These are phyloP conservation scores for Zosterops borbonicus DNA, from an alignment of 2,113 vertebrate species.

Conservation along the genomic window DNA sequence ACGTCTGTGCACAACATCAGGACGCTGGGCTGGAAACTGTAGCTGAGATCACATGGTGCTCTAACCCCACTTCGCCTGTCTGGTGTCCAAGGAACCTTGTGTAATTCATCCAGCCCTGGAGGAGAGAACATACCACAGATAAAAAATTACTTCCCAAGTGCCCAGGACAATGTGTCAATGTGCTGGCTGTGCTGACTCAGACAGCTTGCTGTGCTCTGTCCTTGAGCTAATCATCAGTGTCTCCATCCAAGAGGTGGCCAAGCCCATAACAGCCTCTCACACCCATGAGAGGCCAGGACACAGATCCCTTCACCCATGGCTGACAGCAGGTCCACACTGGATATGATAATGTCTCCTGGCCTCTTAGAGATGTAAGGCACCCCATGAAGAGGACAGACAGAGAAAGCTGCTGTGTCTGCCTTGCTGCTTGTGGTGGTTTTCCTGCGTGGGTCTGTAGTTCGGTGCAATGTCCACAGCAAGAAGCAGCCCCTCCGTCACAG, in stretches of 20 bases:
- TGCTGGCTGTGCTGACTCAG: neutral
- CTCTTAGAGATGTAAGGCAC: neutral
- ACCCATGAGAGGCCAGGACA: neutral
- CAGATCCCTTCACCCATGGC: neutral
- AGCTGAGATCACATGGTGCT: neutral
- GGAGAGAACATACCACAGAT: neutral
- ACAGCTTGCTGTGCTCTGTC: neutral
- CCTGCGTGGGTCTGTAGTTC: neutral
- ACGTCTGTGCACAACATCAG: neutral
- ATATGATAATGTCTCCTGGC: neutral
- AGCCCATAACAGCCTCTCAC: neutral
- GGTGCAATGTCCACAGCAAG: accelerated
- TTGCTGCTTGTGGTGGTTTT: neutral
- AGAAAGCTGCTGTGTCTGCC: neutral
- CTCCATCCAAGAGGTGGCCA: neutral
- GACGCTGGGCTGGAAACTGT: neutral
- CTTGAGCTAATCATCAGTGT: neutral
- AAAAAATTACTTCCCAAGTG: conserved; percentile 45
- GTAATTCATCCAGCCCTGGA: conserved; percentile 10
- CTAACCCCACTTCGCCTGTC: neutral
- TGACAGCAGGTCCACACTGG: neutral
- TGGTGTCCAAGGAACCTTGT: conserved; percentile 3
- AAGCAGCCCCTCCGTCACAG: neutral
- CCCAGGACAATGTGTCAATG: conserved; percentile 2
- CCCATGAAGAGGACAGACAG: accelerated